Evolutionary conservation across 1,140 invertebrate genomes (phyloP).

Genomic region (Physella acuta): DNA sequence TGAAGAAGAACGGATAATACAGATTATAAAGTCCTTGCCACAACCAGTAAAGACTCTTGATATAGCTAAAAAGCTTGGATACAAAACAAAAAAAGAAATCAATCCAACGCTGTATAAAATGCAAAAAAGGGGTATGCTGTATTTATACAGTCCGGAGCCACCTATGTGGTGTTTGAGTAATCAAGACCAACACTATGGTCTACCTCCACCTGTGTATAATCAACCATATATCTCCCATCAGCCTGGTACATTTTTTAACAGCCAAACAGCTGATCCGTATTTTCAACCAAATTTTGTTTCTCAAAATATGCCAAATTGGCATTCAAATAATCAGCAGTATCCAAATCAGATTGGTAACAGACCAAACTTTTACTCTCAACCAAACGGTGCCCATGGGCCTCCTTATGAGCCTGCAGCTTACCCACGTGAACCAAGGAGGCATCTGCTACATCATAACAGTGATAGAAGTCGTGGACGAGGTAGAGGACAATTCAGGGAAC

Average conservation of each 20-base stretch:
- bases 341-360: no score
- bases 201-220: neutral
- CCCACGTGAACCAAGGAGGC: no score
- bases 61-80: conserved; percentile 29
- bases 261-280: no score
- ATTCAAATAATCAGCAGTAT: no score
- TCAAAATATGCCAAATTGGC: no score
- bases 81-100: conserved; percentile 16
- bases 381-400: no score
- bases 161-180: conserved; percentile 24
- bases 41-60: conserved; percentile 22
- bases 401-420: no score
- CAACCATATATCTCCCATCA: neutral
- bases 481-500: no score
- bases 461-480: no score
- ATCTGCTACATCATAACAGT: no score
- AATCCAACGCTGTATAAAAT: conserved; percentile 30
- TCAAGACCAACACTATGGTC: neutral
- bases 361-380: no score
- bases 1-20: neutral
- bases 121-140: conserved; percentile 16
- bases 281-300: no score
- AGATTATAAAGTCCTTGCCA: neutral
- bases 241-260: neutral
- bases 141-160: conserved; percentile 7